Percentiles rank a stretch among this genome's conserved stretches.
These are phyloP conservation scores for Ruditapes philippinarum DNA, from an alignment of 1,140 invertebrate species.

Conservation along the genomic window DNA sequence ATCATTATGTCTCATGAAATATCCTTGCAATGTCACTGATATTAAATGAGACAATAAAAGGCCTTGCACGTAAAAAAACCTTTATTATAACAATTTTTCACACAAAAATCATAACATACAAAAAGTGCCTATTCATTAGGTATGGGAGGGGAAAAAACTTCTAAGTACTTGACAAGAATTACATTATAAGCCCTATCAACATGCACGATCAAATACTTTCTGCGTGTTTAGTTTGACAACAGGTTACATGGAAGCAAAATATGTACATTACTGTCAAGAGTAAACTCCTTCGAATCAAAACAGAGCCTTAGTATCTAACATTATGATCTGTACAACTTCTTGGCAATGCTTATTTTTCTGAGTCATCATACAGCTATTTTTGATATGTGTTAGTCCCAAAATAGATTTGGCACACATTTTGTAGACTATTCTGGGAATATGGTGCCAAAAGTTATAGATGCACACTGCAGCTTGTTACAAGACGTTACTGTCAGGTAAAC, in stretches of 20 bases:
- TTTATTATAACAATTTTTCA: no score
- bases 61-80: no score
- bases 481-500: background rate
- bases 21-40: no score
- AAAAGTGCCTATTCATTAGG: no score
- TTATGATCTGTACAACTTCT: background rate
- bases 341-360: slow-evolving; percentile 20
- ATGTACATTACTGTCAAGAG: slow-evolving; percentile 10
- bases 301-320: background rate
- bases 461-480: slow-evolving; percentile 4
- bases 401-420: slow-evolving; percentile 45
- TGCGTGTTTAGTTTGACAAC: background rate
- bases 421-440: slow-evolving; percentile 3
- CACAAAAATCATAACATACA: no score
- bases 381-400: slow-evolving; percentile 29
- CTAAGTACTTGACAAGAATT: background rate
- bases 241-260: background rate
- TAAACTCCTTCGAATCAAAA: background rate
- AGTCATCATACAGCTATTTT: slow-evolving; percentile 40
- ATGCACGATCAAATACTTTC: background rate
- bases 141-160: no score
- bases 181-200: background rate
- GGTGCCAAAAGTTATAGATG: slow-evolving; percentile 28
- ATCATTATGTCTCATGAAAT: no score
- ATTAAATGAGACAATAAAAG: no score